Base-by-base conservation (phyloP, 2,888 invertebrate species). In the Conchocele bisecta region DNA sequence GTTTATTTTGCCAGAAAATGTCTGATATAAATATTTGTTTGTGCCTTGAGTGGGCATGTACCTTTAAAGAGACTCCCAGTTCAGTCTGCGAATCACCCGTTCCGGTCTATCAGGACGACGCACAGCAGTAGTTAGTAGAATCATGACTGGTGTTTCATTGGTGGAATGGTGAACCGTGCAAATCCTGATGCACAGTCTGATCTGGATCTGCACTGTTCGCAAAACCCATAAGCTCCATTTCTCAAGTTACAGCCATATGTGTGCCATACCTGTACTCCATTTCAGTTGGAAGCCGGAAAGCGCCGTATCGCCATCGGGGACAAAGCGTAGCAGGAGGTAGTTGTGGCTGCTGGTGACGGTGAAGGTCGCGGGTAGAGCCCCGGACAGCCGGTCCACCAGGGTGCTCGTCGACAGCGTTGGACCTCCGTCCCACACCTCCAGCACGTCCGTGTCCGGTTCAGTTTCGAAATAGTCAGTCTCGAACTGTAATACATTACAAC, bases 401-500 rank as follows among this genome's bases (percentile, higher is more conserved):
- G 29, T 42, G 57, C 83, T 81, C 1, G 64, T 54, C 0, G 51
- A 53, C 26, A 81, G 41, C 0, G 75, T 66, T 3, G 69, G 46
- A 13, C 83, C 79, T 13, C 83, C 83, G 39, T 75, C 79, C 72
- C 75, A 84, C n/a, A 84, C 50, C 46, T 84, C 83, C 15, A 84
- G 35, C 22, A 75, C 71, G 57, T 86, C 85, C 35, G 78, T 64
- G 60, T 67, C 75, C 3, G 48, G 51, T 50, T 85, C 85, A 22
- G 82, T 76, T 20, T 67, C 51, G 11, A 85, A 72, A 1, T 68
- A 51, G n/a, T n/a, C n/a, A n/a, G n/a, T n/a, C 5, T 44, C 28
- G 41, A 85, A 69, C 85, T 85, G 72, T 15, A 78, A 69, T 15
- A 28, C 39, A 46, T 22, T 35, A 11, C 15, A 35, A 35, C n/a